phyloP scores from a whole-genome alignment of 35 echinoderm and acorn worm species.

The Lytechinus variegatus region DNA sequence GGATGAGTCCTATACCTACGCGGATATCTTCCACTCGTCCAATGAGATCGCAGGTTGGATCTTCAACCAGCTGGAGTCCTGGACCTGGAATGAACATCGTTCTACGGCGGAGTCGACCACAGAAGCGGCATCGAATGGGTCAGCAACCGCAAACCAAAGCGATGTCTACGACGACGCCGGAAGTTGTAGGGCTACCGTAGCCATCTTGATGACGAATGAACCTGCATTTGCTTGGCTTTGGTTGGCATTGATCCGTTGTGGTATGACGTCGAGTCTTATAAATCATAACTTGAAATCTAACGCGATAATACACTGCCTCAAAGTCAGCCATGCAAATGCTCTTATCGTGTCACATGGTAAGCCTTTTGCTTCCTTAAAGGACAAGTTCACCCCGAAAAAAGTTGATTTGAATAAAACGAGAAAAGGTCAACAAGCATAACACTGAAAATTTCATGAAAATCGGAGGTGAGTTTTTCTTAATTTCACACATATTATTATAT shows the following conservation, averaged over 20 bases:
- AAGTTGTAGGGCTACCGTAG: slow-evolving; percentile 19
- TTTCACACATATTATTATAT: too few relatives aligned
- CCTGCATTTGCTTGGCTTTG: slow-evolving; percentile 35
- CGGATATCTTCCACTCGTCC: slow-evolving; percentile 16
- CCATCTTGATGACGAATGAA: slow-evolving; percentile 57
- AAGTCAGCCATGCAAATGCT: slow-evolving; percentile 57
- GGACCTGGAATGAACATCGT: background rate
- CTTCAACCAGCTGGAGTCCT: background rate
- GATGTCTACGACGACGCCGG: background rate
- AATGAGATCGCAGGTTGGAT: slow-evolving; percentile 30
- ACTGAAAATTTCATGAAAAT: too few relatives aligned
- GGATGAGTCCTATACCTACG: slow-evolving; percentile 60
- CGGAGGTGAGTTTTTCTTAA: too few relatives aligned
- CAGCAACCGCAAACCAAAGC: background rate
- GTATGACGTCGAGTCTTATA: slow-evolving; percentile 34
- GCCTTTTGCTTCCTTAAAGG: background rate
- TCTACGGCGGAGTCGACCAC: background rate
- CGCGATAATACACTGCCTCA: slow-evolving; percentile 55
- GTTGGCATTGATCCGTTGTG: slow-evolving; percentile 54
- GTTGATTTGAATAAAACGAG: too few relatives aligned
- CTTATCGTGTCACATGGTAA: slow-evolving; percentile 54
- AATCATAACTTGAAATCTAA: slow-evolving; percentile 60
- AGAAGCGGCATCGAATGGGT: background rate
- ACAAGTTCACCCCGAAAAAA: too few relatives aligned
- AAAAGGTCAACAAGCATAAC: too few relatives aligned